phyloP scores from a whole-genome alignment of 1,140 invertebrate genomes.

The Caenorhabditis latens region DNA sequence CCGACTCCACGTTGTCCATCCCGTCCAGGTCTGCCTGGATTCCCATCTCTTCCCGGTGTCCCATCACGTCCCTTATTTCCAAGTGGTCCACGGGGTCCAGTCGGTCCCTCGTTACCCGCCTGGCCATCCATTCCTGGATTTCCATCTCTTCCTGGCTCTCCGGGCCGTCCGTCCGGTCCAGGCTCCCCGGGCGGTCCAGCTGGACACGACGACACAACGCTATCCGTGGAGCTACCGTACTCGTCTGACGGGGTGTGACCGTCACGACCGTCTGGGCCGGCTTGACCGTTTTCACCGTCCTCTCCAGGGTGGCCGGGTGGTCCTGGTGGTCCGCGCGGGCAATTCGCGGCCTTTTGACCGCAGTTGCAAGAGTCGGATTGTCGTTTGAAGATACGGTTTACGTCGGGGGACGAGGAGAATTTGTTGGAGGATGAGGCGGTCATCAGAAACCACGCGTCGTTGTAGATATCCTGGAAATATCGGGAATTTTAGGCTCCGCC shows the following conservation, averaged over 20 bases:
- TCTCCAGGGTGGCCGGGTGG: conserved; percentile 51
- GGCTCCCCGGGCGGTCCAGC: conserved; percentile 43
- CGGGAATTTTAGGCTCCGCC: not conserved
- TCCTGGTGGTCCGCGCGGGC: conserved; percentile 57
- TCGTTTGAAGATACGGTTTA: conserved; percentile 30
- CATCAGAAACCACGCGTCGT: conserved; percentile 52
- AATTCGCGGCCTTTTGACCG: conserved; percentile 37
- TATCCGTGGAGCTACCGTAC: not conserved
- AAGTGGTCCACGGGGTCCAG: conserved; percentile 10
- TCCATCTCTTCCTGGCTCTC: conserved; percentile 40
- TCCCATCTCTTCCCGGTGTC: conserved; percentile 50
- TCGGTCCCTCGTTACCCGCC: conserved; percentile 33
- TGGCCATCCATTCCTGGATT: conserved; percentile 17
- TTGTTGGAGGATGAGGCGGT: not conserved
- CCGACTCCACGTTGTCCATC: conserved; percentile 57
- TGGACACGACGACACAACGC: conserved; percentile 8
- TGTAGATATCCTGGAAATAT: conserved; percentile 19
- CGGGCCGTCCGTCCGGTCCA: conserved; percentile 15
- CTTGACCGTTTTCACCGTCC: conserved; percentile 22
- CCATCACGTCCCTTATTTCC: conserved; percentile 36
- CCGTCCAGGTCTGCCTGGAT: conserved; percentile 56
- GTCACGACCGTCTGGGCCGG: not conserved
- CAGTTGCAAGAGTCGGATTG: conserved; percentile 29
- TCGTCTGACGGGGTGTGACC: conserved; percentile 11
- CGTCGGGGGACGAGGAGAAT: not conserved